These are phyloP conservation scores for Electrona antarctica DNA, from an alignment of 2,113 vertebrate genomes.

Conservation along the genomic window DNA sequence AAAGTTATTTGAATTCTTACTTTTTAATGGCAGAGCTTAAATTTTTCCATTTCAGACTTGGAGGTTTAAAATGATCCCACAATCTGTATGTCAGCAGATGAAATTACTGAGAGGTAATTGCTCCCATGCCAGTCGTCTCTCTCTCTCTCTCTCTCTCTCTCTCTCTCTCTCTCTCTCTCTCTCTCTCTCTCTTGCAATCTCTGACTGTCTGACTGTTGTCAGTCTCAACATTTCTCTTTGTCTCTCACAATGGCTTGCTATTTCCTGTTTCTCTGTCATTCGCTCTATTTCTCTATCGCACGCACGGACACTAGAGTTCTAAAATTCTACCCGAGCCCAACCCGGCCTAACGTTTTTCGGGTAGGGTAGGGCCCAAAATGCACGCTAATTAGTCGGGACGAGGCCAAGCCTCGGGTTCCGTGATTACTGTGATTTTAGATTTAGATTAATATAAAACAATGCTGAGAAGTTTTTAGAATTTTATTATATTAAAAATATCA, in stretches of 20 bases:
- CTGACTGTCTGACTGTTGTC: background rate
- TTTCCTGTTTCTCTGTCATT: background rate
- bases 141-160: constrained; percentile 3
- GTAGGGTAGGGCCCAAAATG: too few species aligned
- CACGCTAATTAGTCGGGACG: too few species aligned
- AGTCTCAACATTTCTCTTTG: background rate
- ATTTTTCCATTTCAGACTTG: constrained; percentile 74
- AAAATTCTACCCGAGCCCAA: too few species aligned
- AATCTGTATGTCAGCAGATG: constrained; percentile 70
- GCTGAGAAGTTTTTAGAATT: too few species aligned
- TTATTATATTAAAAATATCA: too few species aligned
- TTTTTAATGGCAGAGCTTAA: constrained; percentile 80
- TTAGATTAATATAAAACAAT: too few species aligned
- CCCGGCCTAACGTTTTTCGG: too few species aligned
- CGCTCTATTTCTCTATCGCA: background rate
- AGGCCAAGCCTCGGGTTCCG: too few species aligned
- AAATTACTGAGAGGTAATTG: constrained; percentile 67
- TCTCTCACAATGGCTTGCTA: background rate
- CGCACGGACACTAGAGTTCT: too few species aligned
- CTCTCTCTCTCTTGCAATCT: background rate
- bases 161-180: constrained; percentile 1
- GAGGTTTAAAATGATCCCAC: constrained; percentile 75
- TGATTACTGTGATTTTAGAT: too few species aligned
- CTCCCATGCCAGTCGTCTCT: constrained; percentile 38
- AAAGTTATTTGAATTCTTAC: constrained; percentile 84